These are phyloP conservation scores for Ageneiosus marmoratus DNA, from an alignment of 2,113 vertebrate genomes.

Conservation along the genomic window DNA sequence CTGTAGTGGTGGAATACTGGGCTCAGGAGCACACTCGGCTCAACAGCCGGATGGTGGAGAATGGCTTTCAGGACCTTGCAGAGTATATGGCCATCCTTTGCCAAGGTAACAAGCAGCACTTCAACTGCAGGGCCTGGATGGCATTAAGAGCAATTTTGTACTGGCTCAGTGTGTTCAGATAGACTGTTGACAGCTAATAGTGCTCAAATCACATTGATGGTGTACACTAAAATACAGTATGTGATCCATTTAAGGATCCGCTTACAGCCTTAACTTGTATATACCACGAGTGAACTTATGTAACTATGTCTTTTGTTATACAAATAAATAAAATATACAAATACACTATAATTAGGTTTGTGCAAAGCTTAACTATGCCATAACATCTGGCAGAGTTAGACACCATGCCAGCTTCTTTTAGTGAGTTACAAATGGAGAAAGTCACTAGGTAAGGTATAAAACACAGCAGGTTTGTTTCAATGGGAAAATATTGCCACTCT, in stretches of 20 bases:
- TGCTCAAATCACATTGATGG: background rate
- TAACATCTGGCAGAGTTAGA: background rate
- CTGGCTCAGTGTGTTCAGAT: background rate
- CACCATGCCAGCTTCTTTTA: background rate
- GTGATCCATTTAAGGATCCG: background rate
- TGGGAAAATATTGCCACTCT: background rate
- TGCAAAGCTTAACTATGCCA: too few species aligned
- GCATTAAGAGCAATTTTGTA: background rate
- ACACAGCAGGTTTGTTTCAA: background rate
- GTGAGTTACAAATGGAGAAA: background rate
- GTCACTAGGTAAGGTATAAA: background rate
- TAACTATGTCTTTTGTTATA: background rate
- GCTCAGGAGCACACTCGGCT: slow-evolving; percentile 80
- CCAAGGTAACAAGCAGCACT: slow-evolving; percentile 71
- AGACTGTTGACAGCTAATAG: background rate
- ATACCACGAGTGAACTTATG: background rate
- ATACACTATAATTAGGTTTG: too few species aligned
- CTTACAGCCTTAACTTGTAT: background rate
- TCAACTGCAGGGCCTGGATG: background rate
- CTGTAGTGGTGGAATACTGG: slow-evolving; percentile 87
- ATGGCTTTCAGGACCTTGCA: slow-evolving; percentile 80
- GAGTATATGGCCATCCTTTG: slow-evolving; percentile 81
- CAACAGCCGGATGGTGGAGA: slow-evolving; percentile 78
- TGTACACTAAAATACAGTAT: background rate
- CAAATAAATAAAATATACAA: background rate